A percentile compares a stretch with the other conserved stretches of the same genome.
Conservation (phyloP, 2,797 vertebrate genomes). For the Sternotherus odoratus region DNA sequence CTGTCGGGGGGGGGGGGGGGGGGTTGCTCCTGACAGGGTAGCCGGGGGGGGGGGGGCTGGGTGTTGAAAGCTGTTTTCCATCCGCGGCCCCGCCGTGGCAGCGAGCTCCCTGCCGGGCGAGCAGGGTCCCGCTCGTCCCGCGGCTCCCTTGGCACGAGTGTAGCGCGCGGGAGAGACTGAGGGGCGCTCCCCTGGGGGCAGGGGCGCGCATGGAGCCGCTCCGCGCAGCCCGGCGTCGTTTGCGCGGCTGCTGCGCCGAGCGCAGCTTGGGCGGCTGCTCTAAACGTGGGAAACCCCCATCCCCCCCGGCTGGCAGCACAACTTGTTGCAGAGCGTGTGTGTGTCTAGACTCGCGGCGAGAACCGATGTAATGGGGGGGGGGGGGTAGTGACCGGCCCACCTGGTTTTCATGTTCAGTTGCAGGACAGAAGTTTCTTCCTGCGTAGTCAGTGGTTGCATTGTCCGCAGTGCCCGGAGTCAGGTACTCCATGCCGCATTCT, state of each 20-base stretch:
- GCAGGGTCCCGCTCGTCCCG: no score
- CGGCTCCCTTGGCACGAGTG: not conserved
- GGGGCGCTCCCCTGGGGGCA: not conserved
- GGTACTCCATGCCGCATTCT: no score
- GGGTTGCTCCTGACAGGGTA: not conserved
- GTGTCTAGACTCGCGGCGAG: no score
- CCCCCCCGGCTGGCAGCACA: not conserved
- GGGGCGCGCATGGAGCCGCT: not conserved
- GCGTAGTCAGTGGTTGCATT: no score
- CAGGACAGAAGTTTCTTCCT: not conserved
- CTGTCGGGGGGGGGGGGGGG: not conserved
- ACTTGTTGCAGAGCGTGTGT: not conserved
- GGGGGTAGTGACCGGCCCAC: not conserved
- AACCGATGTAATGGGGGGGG: rapidly evolving
- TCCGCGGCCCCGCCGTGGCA: no score
- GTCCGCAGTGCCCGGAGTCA: no score
- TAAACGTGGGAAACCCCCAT: not conserved
- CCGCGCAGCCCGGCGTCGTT: not conserved
- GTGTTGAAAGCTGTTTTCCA: no score
- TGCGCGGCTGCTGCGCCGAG: not conserved
- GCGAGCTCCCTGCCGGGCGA: no score
- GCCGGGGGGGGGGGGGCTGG: no score
- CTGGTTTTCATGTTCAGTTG: no score
- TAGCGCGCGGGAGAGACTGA: not conserved
- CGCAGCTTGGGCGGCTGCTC: not conserved